phyloP scores from a whole-genome alignment of 2,888 invertebrate species.

The Phorcus lineatus region DNA sequence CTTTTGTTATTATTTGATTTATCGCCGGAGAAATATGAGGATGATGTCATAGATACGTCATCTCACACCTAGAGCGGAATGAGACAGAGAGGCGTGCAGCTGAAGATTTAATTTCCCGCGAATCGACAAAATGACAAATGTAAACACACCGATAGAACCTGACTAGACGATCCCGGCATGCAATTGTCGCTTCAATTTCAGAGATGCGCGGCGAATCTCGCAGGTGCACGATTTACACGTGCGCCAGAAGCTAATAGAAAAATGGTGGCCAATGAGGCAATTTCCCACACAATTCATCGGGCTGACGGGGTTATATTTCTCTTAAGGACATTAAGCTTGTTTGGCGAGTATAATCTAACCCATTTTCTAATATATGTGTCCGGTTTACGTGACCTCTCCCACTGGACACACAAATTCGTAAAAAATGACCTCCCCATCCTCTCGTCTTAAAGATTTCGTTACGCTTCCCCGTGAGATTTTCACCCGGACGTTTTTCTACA shows the following conservation, averaged over 20 bases:
- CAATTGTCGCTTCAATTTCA: background rate
- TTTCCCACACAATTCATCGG: background rate
- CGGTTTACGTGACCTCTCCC: background rate
- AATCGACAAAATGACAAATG: background rate
- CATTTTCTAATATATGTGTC: background rate
- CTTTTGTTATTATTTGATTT: slow-evolving; percentile 1
- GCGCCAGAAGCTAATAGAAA: background rate
- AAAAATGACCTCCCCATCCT: background rate
- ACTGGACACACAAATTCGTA: background rate
- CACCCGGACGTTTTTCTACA: background rate
- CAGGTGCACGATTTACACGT: slow-evolving; percentile 17
- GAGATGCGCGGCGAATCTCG: background rate
- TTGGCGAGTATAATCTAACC: slow-evolving; percentile 5
- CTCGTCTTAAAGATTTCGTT: background rate
- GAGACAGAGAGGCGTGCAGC: background rate
- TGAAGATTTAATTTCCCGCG: no score
- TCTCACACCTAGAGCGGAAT: slow-evolving; percentile 1
- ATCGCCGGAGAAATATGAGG: background rate
- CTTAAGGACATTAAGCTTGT: background rate
- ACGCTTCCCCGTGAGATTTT: background rate
- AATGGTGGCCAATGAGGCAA: slow-evolving; percentile 5
- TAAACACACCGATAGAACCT: background rate
- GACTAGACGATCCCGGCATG: background rate
- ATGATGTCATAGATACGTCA: slow-evolving; percentile 9
- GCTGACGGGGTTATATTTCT: background rate